Percentiles rank a stretch among this genome's conserved stretches.
Evolutionary conservation across 2,888 invertebrate species (phyloP).

Genomic region (Pseudoips prasinana): DNA sequence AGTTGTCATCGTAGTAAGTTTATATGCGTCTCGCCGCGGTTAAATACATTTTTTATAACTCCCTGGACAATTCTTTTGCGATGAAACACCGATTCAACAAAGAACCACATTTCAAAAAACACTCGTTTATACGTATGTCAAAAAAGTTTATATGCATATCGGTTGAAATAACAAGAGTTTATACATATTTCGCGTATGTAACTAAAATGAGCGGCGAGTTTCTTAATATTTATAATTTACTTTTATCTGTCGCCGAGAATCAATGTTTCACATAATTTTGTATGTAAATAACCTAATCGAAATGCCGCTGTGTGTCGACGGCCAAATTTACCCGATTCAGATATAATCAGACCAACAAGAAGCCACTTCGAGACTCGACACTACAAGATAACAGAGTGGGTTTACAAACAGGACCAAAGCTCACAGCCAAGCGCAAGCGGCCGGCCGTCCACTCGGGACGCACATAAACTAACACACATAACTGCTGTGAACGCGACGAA

Average conservation of each 20-base stretch:
- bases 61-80: slow-evolving; percentile 25
- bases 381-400: slow-evolving; percentile 66
- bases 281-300: slow-evolving; percentile 67
- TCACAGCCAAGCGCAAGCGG: slow-evolving; percentile 32
- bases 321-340: slow-evolving; percentile 70
- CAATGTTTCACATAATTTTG: slow-evolving; percentile 68
- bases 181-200: no score
- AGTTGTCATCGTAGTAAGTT: slow-evolving; percentile 65
- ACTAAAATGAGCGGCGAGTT: slow-evolving; percentile 31
- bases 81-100: slow-evolving; percentile 36
- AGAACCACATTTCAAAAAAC: slow-evolving; percentile 34
- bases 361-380: slow-evolving; percentile 56
- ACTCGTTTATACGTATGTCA: slow-evolving; percentile 30
- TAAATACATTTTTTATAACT: slow-evolving; percentile 58
- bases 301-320: slow-evolving; percentile 59
- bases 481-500: slow-evolving; percentile 77
- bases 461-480: slow-evolving; percentile 74
- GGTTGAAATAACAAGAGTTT: no score
- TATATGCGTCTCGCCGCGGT: slow-evolving; percentile 49
- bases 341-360: slow-evolving; percentile 73
- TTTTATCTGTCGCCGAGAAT: slow-evolving; percentile 48
- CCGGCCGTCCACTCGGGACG: slow-evolving; percentile 28
- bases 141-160: slow-evolving; percentile 8
- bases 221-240: slow-evolving; percentile 41
- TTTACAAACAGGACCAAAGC: slow-evolving; percentile 58